Base-by-base conservation (phyloP, 2,888 invertebrate species). In the Caenorhabditis virilis region DNA sequence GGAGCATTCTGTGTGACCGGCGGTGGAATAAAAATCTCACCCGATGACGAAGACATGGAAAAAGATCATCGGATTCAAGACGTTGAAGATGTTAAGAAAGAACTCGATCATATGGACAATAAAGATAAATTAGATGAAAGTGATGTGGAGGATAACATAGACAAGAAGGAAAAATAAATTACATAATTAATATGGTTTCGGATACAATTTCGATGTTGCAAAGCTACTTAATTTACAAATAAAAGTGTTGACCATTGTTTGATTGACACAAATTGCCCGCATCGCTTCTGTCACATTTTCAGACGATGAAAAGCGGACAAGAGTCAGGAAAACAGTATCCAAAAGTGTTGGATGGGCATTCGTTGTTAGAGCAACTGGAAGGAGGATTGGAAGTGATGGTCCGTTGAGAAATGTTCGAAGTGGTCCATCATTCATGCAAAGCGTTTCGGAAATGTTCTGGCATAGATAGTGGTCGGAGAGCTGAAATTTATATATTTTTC, bases 401-500 rank as follows among this genome's bases (percentile, higher is more conserved):
- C 80, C 80, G 36, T 63, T 67, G n/a, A 80, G 38, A 15, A 69
- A 54, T 4, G 64, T 53, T 4, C 71, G 38, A 1, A 72, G 62
- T 1, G 71, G 63, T 11, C 79, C 80, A 33, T 73, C 57, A 13
- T 67, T 55, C 0, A 61, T 50, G 25, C 78, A 69, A 7, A 79
- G 63, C 42, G 62, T 55, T 11, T 58, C 45, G 18, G 69, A 64
- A 5, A 80, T 56, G 7, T 60, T 46, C 2, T 62, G 58, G 49
- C 79, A 79, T 2, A 78, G 59, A 48, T 78, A 79, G 38, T 72
- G 75, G 51, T 80, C 79, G n/a, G 78, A 69, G 15, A 80, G 49
- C 79, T 79, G 63, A 20, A 77, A 62, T 33, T 22, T 13, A 1
- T 20, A 16, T 9, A 54, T 27, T 20, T 9, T 30, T 30, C 30